These are phyloP conservation scores for Ophioderma brevispina DNA, from an alignment of 35 echinoderm and acorn worm species.

Conservation along the genomic window DNA sequence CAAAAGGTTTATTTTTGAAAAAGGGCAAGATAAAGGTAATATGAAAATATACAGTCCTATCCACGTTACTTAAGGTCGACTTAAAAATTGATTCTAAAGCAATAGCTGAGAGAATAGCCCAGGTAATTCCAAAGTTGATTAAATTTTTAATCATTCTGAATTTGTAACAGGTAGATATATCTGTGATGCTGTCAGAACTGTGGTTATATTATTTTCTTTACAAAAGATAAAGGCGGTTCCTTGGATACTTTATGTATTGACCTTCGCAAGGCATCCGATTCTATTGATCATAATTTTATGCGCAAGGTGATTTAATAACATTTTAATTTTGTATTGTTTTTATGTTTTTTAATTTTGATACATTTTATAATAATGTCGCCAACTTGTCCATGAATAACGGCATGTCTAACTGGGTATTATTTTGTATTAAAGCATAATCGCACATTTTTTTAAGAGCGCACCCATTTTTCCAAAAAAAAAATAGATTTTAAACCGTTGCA, in stretches of 20 bases:
- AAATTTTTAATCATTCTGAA: background rate
- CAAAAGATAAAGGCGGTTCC: background rate
- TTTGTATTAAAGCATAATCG: too few relatives aligned
- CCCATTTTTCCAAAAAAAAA: too few relatives aligned
- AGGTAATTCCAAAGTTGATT: background rate
- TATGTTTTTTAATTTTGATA: background rate
- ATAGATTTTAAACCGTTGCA: too few relatives aligned
- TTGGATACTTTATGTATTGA: background rate
- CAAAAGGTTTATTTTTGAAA: background rate
- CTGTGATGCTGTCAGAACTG: background rate
- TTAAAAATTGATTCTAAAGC: conserved; percentile 7
- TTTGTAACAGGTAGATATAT: conserved; percentile 1
- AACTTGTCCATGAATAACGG: background rate
- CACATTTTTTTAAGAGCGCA: too few relatives aligned
- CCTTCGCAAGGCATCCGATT: background rate
- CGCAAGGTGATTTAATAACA: background rate
- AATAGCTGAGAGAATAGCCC: background rate
- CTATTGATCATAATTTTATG: background rate
- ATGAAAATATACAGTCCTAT: background rate
- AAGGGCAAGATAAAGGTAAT: background rate
- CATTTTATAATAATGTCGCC: background rate
- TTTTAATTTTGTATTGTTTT: background rate
- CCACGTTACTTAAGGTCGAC: conserved; percentile 1
- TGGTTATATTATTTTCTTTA: background rate
- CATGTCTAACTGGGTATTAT: background rate